These are phyloP conservation scores for Rhinella marina DNA, from an alignment of 2,797 vertebrate genomes.

Conservation along the genomic window DNA sequence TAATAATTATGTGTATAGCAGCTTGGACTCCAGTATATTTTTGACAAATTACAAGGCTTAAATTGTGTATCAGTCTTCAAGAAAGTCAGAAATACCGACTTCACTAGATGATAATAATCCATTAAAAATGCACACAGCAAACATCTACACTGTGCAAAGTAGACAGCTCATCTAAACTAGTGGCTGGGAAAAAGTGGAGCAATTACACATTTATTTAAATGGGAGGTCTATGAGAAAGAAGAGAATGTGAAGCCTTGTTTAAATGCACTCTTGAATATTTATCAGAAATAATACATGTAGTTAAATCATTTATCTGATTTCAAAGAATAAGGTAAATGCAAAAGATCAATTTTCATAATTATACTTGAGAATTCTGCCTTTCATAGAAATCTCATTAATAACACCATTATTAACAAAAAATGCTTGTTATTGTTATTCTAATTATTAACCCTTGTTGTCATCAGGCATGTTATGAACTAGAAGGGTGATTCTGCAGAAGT, in stretches of 20 bases:
- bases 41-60: conserved; percentile 83
- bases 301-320: conserved; percentile 89
- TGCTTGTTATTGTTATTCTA: conserved; percentile 85
- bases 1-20: not conserved
- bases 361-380: conserved; percentile 83
- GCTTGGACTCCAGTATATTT: conserved; percentile 74
- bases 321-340: conserved; percentile 85
- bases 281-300: conserved; percentile 89
- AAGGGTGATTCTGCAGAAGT: conserved; percentile 78
- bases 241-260: conserved; percentile 84
- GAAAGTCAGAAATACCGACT: conserved; percentile 83
- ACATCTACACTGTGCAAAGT: conserved; percentile 81
- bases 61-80: conserved; percentile 81
- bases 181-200: conserved; percentile 82
- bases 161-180: conserved; percentile 87
- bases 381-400: conserved; percentile 87
- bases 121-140: conserved; percentile 88
- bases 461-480: conserved; percentile 78
- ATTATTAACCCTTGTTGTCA: conserved; percentile 85
- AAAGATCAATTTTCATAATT: conserved; percentile 90
- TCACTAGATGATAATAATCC: conserved; percentile 84
- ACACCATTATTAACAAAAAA: conserved; percentile 84
- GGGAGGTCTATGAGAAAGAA: conserved; percentile 82
- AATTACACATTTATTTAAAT: conserved; percentile 90
- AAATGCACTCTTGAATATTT: conserved; percentile 89